A percentile compares a stretch with the other conserved stretches of the same genome.
phyloP scores from a whole-genome alignment of 1,140 invertebrate genomes.

The Agrypnia vestita region DNA sequence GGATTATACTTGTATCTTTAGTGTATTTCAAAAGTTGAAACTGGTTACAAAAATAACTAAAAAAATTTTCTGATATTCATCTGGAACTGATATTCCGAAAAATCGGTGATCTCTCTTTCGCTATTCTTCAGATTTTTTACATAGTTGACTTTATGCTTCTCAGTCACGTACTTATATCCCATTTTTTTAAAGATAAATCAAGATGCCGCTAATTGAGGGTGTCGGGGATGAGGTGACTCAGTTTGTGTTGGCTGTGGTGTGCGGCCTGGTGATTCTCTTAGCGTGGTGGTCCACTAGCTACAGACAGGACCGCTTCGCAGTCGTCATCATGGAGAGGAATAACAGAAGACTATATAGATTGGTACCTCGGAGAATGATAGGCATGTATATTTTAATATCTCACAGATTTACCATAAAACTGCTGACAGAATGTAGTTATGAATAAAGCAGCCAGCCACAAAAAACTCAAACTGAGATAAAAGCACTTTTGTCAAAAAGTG shows the following conservation, averaged over 20 bases:
- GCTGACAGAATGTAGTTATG: not conserved
- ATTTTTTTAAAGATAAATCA: conserved; percentile 40
- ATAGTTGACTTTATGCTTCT: not conserved
- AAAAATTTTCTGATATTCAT: not conserved
- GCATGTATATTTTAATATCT: not conserved
- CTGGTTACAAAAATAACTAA: not conserved
- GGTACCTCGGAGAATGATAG: conserved; percentile 33
- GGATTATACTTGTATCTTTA: not conserved
- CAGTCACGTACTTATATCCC: not conserved
- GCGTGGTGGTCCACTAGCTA: conserved; percentile 83
- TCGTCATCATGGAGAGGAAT: conserved; percentile 70
- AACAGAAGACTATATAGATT: conserved; percentile 50
- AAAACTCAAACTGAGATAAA: too few relatives aligned
- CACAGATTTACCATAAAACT: not conserved
- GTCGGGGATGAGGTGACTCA: conserved; percentile 88
- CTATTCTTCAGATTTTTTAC: too few relatives aligned
- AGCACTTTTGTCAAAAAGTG: too few relatives aligned
- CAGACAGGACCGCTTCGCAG: conserved; percentile 69
- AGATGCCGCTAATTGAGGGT: conserved; percentile 83
- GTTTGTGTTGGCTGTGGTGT: conserved; percentile 78
- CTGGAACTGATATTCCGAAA: not conserved
- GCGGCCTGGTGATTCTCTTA: conserved; percentile 76
- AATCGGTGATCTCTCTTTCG: too few relatives aligned
- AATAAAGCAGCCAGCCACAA: not conserved
- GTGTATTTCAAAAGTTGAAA: not conserved